Conservation (phyloP, 2,888 invertebrate genomes). For the Drosophila phalerata region DNA sequence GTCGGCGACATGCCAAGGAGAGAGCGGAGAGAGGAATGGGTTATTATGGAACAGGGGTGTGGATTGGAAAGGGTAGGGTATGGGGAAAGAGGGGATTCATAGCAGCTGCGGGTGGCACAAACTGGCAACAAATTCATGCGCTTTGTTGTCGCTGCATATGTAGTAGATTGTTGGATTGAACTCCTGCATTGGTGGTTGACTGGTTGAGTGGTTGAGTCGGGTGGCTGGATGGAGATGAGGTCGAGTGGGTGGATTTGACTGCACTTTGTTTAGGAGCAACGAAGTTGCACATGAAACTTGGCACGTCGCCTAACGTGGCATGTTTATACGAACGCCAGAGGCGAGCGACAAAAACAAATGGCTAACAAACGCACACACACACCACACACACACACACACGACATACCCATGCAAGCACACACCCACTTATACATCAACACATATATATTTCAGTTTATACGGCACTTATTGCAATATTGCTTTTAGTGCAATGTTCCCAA, state of each 20-base stretch:
- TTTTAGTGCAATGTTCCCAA: background rate
- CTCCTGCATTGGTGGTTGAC: slow-evolving; percentile 25
- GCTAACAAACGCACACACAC: slow-evolving; percentile 47
- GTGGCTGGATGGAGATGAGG: background rate
- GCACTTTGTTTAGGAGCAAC: slow-evolving; percentile 51
- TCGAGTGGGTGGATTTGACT: background rate
- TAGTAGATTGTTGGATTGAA: slow-evolving; percentile 49
- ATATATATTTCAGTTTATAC: slow-evolving; percentile 41
- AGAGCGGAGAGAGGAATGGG: background rate
- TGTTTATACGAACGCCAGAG: slow-evolving; percentile 66
- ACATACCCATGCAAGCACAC: background rate
- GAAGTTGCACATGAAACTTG: slow-evolving; percentile 72
- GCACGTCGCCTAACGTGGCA: slow-evolving; percentile 79
- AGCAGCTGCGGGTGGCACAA: slow-evolving; percentile 59
- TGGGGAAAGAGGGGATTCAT: background rate
- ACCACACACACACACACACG: slow-evolving; percentile 1
- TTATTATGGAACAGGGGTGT: background rate
- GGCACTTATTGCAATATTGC: slow-evolving; percentile 32
- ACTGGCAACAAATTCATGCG: slow-evolving; percentile 68
- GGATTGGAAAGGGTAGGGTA: too few relatives aligned
- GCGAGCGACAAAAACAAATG: slow-evolving; percentile 71
- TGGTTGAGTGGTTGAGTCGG: slow-evolving; percentile 16
- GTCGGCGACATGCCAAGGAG: slow-evolving; percentile 57
- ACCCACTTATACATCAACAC: slow-evolving; percentile 2
- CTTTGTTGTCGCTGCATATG: slow-evolving; percentile 64